Base-by-base conservation (phyloP, 2,797 vertebrate genomes). In the Gila robusta region DNA sequence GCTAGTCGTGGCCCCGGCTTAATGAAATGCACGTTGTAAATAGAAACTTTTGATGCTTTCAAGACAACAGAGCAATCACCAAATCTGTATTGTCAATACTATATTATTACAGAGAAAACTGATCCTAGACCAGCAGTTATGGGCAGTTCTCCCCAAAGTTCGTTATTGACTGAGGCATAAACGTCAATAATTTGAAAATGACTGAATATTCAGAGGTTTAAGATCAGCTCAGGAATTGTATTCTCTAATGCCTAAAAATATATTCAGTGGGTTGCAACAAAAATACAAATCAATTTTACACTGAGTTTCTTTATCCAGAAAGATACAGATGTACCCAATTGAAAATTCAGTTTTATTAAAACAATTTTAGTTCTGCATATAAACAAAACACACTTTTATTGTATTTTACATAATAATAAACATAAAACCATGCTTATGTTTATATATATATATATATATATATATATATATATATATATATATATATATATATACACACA, bases 371-470 rank as follows among this genome's bases (percentile, higher is more conserved):
- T 78, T 56, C 32, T 28, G 47, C 7, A 66, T 47, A 49, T 37
- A 28, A 73, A 82, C 59, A 82, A 88, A 86, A 83, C 85, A 82
- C n/a, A 28, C n/a, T 41, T 19, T 37, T 52, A 54, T 35, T 54
- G 67, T 39, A 21, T 52, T 82, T 32, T 37, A 44, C 10, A 41
- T 28, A 5, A 59, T 32, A 59, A n/a, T 32, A 17, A 35, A 37
- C 35, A 66, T 49, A 32, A 83, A 66, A 69, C 2, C 32, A 59
- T 49, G 73, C 8, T 19, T 19, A 3, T 71, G 9, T 28, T 16
- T 21, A 21, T 26, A 39, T 41, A 9, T 41, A 41, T 41, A 39
- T 39, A 39, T 39, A 39, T 39, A 39, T 39, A 39, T 39, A 39
- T 39, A 39, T 9, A 39, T 9, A 41, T 9, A 41, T 41, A 41